These are phyloP conservation scores for Macrobrachium nipponense DNA, from an alignment of 1,140 invertebrate species.

Conservation along the genomic window DNA sequence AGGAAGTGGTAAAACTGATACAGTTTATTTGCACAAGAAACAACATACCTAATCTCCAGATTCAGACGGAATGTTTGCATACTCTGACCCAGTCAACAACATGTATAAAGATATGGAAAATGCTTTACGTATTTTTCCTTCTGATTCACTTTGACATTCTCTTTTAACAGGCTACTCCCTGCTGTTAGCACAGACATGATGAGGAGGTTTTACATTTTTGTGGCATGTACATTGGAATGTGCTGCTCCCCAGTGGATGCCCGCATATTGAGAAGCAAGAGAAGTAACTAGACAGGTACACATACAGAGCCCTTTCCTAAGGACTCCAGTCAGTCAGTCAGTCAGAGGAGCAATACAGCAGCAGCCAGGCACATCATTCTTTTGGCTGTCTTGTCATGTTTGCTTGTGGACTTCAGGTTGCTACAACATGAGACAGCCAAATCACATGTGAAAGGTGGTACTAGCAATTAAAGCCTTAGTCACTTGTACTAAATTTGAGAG, in stretches of 20 bases:
- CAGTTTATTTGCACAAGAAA: constrained; percentile 45
- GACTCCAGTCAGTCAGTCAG: constrained; percentile 32
- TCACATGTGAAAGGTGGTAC: constrained; percentile 44
- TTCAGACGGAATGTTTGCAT: constrained; percentile 60
- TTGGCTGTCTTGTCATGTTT: constrained; percentile 34
- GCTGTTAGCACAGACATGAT: constrained; percentile 14
- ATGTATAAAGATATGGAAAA: constrained; percentile 32
- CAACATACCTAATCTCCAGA: constrained; percentile 58
- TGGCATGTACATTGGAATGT: constrained; percentile 59
- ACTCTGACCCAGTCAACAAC: constrained; percentile 50
- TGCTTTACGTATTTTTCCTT: background rate
- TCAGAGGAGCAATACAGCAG: constrained; percentile 32
- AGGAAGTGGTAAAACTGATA: constrained; percentile 48
- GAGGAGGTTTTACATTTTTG: constrained; percentile 40
- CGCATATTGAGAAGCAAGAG: constrained; percentile 46
- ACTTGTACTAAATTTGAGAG: constrained; percentile 34
- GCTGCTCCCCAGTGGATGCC: constrained; percentile 56
- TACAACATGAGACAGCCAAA: constrained; percentile 41
- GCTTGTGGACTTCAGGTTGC: constrained; percentile 27
- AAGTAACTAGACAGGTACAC: constrained; percentile 52
- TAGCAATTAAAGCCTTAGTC: constrained; percentile 52
- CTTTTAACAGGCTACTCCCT: constrained; percentile 16
- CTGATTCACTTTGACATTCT: constrained; percentile 4
- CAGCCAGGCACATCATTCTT: constrained; percentile 49
- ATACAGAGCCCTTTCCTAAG: constrained; percentile 43